These are phyloP conservation scores for Quiscalus mexicanus DNA, from an alignment of 2,113 vertebrate genomes.

Conservation along the genomic window DNA sequence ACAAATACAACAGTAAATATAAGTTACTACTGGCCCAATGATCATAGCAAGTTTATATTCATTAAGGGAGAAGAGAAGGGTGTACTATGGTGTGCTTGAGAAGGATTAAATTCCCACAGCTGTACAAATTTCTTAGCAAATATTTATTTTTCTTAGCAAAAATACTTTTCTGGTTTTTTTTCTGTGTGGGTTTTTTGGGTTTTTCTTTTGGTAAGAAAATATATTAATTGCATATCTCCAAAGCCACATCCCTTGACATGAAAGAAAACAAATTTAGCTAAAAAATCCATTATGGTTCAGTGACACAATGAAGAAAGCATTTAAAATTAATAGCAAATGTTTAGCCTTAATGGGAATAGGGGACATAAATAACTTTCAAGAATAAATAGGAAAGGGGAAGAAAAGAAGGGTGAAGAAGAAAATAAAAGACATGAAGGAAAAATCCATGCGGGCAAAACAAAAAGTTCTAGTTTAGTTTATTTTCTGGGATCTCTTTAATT, in stretches of 20 bases:
- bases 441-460: neutral
- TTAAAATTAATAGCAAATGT: neutral
- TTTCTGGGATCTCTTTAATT: neutral
- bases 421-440: neutral
- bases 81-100: neutral
- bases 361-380: neutral
- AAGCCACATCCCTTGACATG: neutral
- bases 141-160: neutral
- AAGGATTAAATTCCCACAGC: neutral
- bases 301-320: neutral
- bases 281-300: neutral
- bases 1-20: neutral
- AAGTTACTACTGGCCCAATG: neutral
- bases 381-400: neutral
- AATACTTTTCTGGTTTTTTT: neutral
- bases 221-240: neutral
- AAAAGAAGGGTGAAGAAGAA: rapidly evolving
- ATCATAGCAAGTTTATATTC: neutral
- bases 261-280: neutral
- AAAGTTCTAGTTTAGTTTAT: neutral
- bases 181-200: neutral
- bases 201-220: neutral
- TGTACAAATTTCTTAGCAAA: neutral
- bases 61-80: neutral
- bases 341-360: neutral